A percentile compares a stretch with the other conserved stretches of the same genome.
These are phyloP conservation scores for Lasioglossum albipes DNA, from an alignment of 1,140 invertebrate genomes.

Conservation along the genomic window DNA sequence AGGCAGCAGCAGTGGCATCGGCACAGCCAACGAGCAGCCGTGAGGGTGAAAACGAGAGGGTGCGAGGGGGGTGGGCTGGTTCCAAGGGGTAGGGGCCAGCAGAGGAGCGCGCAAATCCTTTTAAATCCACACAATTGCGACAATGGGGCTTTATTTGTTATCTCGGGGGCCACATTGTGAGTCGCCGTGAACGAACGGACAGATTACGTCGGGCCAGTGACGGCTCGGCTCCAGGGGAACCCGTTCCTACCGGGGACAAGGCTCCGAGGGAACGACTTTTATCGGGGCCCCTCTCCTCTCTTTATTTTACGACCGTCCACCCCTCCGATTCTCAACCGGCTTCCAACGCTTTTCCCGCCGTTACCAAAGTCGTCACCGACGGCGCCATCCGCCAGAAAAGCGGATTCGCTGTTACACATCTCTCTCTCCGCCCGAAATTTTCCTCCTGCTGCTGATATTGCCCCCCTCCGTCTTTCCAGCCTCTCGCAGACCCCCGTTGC, in stretches of 20 bases:
- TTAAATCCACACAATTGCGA: slow-evolving; percentile 82
- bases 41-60: background rate
- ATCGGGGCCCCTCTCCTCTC: slow-evolving; percentile 31
- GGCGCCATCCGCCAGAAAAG: slow-evolving; percentile 61
- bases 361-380: slow-evolving; percentile 47
- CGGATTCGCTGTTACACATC: slow-evolving; percentile 60
- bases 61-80: background rate
- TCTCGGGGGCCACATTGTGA: slow-evolving; percentile 81
- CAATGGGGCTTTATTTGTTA: slow-evolving; percentile 81
- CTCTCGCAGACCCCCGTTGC: too few species aligned
- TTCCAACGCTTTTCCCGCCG: background rate
- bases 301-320: slow-evolving; percentile 41
- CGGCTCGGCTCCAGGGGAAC: slow-evolving; percentile 75
- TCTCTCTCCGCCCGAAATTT: slow-evolving; percentile 41
- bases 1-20: slow-evolving; percentile 50
- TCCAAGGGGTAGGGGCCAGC: slow-evolving; percentile 32
- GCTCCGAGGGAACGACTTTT: slow-evolving; percentile 57
- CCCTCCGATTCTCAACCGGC: background rate
- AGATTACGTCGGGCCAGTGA: slow-evolving; percentile 79
- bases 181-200: slow-evolving; percentile 80
- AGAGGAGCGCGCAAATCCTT: slow-evolving; percentile 77
- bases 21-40: slow-evolving; percentile 36
- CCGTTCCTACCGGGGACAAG: slow-evolving; percentile 48
- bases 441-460: background rate
- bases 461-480: too few species aligned